phyloP scores from a whole-genome alignment of 2,797 vertebrate species.

The Epinephelus coioides region DNA sequence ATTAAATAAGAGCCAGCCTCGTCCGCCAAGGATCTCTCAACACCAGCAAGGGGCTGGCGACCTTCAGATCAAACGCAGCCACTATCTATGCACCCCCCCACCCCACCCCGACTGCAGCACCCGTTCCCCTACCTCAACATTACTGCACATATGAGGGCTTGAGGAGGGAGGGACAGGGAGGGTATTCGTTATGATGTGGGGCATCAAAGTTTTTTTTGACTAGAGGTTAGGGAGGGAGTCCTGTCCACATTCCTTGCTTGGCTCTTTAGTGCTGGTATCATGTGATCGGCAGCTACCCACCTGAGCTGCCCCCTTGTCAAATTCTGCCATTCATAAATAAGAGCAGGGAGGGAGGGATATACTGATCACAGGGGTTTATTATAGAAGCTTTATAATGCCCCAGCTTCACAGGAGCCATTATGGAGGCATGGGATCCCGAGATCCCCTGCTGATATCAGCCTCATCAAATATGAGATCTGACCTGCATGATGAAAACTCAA shows the following conservation, averaged over 20 bases:
- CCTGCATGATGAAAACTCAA: conserved; percentile 76
- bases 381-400: conserved; percentile 77
- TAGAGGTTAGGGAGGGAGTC: conserved; percentile 33
- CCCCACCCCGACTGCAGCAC: conserved; percentile 35
- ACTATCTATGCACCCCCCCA: conserved; percentile 91
- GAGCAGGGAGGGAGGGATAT: conserved; percentile 58
- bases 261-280: conserved; percentile 75
- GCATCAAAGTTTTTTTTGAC: conserved; percentile 90
- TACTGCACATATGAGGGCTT: conserved; percentile 64
- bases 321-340: conserved; percentile 88
- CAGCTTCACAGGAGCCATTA: conserved; percentile 80
- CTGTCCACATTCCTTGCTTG: conserved; percentile 82
- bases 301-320: conserved; percentile 77
- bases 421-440: conserved; percentile 77
- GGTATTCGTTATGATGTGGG: conserved; percentile 89
- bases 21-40: conserved; percentile 97
- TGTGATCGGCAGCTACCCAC: conserved; percentile 80
- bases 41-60: conserved; percentile 91
- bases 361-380: conserved; percentile 81
- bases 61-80: conserved; percentile 99
- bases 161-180: conserved; percentile 68
- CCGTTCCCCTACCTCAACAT: conserved; percentile 56
- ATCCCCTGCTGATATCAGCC: conserved; percentile 73
- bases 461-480: conserved; percentile 80
- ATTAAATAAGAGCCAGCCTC: conserved; percentile 99